Percentiles rank a stretch among this genome's conserved stretches.
Conservation (phyloP, 2,113 vertebrate species). For the Podiceps cristatus region DNA sequence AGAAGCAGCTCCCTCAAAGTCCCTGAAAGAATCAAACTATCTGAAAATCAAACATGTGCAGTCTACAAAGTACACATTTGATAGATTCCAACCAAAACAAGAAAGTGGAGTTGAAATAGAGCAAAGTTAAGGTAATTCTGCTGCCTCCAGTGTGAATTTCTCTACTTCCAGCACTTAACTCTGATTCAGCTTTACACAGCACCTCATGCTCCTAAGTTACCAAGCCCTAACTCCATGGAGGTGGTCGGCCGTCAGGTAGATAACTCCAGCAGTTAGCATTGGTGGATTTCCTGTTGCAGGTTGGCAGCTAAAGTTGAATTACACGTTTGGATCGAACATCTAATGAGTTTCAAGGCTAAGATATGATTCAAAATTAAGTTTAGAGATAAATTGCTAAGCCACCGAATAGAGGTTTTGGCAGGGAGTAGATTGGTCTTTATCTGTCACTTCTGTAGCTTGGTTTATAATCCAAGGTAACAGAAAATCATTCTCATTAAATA, state of each 20-base stretch:
- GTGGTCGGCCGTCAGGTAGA: neutral
- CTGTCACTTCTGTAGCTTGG: slow-evolving; percentile 48
- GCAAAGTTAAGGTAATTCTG: neutral
- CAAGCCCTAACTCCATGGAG: neutral
- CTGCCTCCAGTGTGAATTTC: neutral
- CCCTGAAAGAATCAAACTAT: neutral
- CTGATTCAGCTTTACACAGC: neutral
- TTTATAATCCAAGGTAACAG: slow-evolving; percentile 66
- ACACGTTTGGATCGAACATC: neutral
- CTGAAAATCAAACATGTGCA: neutral
- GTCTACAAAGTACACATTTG: neutral
- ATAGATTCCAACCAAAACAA: neutral
- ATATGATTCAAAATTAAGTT: slow-evolving; percentile 50
- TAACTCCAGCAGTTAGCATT: neutral
- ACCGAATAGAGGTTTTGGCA: slow-evolving; percentile 12
- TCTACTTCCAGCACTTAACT: neutral
- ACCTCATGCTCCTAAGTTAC: accelerated
- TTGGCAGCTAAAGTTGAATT: slow-evolving; percentile 24
- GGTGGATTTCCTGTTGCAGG: neutral
- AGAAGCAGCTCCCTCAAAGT: neutral
- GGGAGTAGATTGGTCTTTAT: slow-evolving; percentile 65
- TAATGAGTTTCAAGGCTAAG: slow-evolving; percentile 60
- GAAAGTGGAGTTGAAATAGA: neutral
- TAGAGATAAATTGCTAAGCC: slow-evolving; percentile 53
- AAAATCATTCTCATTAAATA: slow-evolving; percentile 77